Evolutionary conservation across 2,888 invertebrate species (phyloP).

Genomic region (Caenorhabditis japonica): DNA sequence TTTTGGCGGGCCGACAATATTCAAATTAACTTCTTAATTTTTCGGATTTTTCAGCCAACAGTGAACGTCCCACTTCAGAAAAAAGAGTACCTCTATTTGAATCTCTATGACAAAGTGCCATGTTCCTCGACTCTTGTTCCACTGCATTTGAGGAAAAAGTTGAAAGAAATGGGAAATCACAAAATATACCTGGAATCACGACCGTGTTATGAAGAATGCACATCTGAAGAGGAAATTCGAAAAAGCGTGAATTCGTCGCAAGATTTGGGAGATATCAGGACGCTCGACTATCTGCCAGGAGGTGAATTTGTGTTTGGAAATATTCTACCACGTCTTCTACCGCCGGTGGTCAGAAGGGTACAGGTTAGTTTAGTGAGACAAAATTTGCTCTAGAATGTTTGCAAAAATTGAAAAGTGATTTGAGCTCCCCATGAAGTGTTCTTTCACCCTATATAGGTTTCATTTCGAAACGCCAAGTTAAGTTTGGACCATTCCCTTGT

Average conservation of each 20-base stretch:
- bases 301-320: slow-evolving; percentile 62
- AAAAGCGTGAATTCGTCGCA: slow-evolving; percentile 43
- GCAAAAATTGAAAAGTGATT: no score
- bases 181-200: slow-evolving; percentile 24
- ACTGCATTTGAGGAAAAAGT: slow-evolving; percentile 34
- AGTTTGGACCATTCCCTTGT: no score
- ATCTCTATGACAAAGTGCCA: slow-evolving; percentile 30
- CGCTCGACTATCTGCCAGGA: slow-evolving; percentile 57
- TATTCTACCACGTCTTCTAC: slow-evolving; percentile 53
- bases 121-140: slow-evolving; percentile 55
- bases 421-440: no score
- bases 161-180: slow-evolving; percentile 23
- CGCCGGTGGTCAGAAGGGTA: slow-evolving; percentile 53
- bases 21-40: not conserved
- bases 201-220: slow-evolving; percentile 40
- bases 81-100: slow-evolving; percentile 9
- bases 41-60: slow-evolving; percentile 13
- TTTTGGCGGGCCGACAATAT: no score
- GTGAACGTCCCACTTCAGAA: slow-evolving; percentile 1
- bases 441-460: no score
- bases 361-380: slow-evolving; percentile 15
- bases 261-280: slow-evolving; percentile 51
- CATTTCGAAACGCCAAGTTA: no score
- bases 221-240: slow-evolving; percentile 26
- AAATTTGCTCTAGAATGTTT: no score